These are phyloP conservation scores for Palloptera scutellata DNA, from an alignment of 2,888 invertebrate genomes.

Conservation along the genomic window DNA sequence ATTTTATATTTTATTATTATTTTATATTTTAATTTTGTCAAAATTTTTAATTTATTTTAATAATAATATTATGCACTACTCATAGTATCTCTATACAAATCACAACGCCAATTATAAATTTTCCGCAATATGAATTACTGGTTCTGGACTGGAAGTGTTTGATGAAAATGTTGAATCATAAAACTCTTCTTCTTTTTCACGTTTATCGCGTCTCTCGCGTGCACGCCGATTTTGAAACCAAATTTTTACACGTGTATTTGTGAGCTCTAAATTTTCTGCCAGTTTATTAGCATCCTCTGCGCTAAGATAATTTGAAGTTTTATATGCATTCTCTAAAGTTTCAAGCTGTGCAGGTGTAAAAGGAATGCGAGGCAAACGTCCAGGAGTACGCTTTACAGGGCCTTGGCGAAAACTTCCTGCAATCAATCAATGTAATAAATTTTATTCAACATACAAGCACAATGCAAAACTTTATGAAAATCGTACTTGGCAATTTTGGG, in stretches of 20 bases:
- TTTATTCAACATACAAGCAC: neutral
- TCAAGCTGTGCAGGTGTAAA: conserved; percentile 73
- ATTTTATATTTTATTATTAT: too few species aligned
- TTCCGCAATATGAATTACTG: conserved; percentile 39
- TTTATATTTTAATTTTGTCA: too few species aligned
- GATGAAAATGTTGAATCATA: conserved; percentile 61
- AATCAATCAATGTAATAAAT: neutral
- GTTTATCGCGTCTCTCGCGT: conserved; percentile 75
- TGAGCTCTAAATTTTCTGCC: conserved; percentile 69
- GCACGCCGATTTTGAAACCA: conserved; percentile 87
- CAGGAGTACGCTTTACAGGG: conserved; percentile 67
- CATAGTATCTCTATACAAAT: too few species aligned
- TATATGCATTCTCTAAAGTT: conserved; percentile 72
- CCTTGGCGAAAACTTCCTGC: conserved; percentile 57
- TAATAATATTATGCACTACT: too few species aligned
- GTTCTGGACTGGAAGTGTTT: conserved; percentile 60
- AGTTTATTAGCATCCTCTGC: conserved; percentile 72
- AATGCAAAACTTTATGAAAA: neutral
- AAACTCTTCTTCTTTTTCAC: conserved; percentile 54
- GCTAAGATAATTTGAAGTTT: conserved; percentile 71
- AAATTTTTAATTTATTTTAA: too few species aligned
- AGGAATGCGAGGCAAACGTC: conserved; percentile 74
- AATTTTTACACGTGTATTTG: conserved; percentile 74
- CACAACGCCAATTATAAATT: too few species aligned
- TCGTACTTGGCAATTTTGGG: conserved; percentile 72